Percentiles rank a stretch among this genome's conserved stretches.
Evolutionary conservation across 2,113 vertebrate genomes (phyloP).

Genomic region (Neoarius graeffei): DNA sequence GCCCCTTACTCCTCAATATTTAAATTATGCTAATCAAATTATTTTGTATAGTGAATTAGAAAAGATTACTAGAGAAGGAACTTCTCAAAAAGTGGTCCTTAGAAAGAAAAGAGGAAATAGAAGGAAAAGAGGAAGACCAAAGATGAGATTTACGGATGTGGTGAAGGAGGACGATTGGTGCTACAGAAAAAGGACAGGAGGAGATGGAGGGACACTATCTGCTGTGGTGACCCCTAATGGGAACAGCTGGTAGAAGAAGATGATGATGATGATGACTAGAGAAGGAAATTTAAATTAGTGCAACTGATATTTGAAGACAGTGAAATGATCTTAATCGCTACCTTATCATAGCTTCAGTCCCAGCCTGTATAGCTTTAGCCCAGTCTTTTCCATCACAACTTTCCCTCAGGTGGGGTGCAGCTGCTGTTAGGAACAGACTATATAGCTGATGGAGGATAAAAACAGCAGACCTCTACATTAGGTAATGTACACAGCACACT

Average conservation of each 20-base stretch:
- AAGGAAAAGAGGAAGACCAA: too few species aligned
- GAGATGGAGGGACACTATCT: too few species aligned
- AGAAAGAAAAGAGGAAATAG: too few species aligned
- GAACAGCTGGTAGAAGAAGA: too few species aligned
- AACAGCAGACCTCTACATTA: not conserved
- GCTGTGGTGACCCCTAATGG: too few species aligned
- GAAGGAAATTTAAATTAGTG: not conserved
- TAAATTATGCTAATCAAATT: not conserved
- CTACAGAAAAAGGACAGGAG: too few species aligned
- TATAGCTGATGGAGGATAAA: slow-evolving; percentile 75
- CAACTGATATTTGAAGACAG: not conserved
- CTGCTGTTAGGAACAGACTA: slow-evolving; percentile 88
- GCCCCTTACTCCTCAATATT: not conserved
- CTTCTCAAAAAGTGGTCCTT: too few species aligned
- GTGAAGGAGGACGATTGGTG: too few species aligned
- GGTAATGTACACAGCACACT: not conserved
- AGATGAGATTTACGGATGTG: too few species aligned
- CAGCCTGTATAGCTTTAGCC: slow-evolving; percentile 85
- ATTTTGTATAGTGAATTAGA: not conserved
- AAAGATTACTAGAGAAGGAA: not conserved
- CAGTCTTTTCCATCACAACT: slow-evolving; percentile 67
- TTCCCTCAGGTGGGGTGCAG: slow-evolving; percentile 73
- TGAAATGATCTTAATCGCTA: slow-evolving; percentile 58
- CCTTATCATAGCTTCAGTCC: slow-evolving; percentile 87
- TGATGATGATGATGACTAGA: too few species aligned